phyloP scores from a whole-genome alignment of 2,888 invertebrate genomes.

The Arenicola marina region DNA sequence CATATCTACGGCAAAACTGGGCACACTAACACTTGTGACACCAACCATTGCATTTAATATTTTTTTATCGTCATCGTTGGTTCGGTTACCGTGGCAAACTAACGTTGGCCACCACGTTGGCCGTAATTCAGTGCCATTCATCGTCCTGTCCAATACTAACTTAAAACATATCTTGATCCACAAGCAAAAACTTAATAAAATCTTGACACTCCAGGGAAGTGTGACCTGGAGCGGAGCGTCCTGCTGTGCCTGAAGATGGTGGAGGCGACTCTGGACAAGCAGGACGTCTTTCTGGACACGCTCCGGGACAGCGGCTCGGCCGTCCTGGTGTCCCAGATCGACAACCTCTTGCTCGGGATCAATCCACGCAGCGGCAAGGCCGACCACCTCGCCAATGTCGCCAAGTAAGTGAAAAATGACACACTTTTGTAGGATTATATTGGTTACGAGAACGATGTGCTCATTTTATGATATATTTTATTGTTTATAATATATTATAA shows the following conservation, averaged over 20 bases:
- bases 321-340: constrained; percentile 75
- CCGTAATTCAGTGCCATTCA: no score
- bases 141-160: no score
- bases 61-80: no score
- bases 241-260: constrained; percentile 76
- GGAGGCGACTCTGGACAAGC: constrained; percentile 74
- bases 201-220: constrained; percentile 14
- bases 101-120: no score
- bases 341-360: constrained; percentile 79
- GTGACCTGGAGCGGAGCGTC: constrained; percentile 68
- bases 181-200: neutral
- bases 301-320: constrained; percentile 63
- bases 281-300: constrained; percentile 74
- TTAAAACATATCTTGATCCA: no score
- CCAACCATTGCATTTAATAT: no score
- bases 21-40: no score
- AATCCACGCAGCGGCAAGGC: constrained; percentile 77
- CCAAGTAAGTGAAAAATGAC: constrained; percentile 64
- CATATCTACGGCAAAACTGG: no score
- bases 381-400: constrained; percentile 77
- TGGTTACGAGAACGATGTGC: neutral
- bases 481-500: no score
- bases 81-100: no score
- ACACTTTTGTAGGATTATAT: neutral
- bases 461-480: no score